Percentiles rank a stretch among this genome's conserved stretches.
Conservation (phyloP, 2,888 invertebrate species). For the Myopa tessellatipennis region DNA sequence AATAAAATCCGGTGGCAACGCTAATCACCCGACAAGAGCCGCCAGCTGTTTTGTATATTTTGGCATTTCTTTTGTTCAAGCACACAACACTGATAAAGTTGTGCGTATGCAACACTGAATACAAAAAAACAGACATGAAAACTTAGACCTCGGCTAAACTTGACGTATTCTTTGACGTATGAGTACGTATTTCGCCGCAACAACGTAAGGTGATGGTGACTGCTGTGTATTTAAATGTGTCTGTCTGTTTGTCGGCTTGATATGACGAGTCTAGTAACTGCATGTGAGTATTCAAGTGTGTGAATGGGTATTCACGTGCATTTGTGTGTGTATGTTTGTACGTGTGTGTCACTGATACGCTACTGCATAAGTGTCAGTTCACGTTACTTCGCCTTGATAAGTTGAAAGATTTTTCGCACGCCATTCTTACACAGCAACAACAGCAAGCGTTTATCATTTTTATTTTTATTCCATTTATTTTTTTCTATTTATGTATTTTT, state of each 20-base stretch:
- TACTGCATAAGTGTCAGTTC: conserved; percentile 29
- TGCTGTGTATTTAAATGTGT: background rate
- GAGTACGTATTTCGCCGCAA: background rate
- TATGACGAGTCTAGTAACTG: background rate
- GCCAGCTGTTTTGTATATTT: conserved; percentile 27
- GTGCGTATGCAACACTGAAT: conserved; percentile 27
- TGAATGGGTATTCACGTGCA: background rate
- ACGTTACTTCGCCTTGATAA: conserved; percentile 11
- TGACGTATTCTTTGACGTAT: background rate
- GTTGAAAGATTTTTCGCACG: conserved; percentile 29
- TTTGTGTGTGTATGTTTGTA: conserved; percentile 16
- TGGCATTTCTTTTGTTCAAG: background rate
- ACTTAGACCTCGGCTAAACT: conserved; percentile 5
- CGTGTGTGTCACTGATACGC: conserved; percentile 21
- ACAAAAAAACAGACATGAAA: conserved; percentile 1
- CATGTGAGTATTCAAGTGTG: background rate
- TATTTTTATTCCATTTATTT: background rate
- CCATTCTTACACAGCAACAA: conserved; percentile 13
- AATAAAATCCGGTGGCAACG: conserved; percentile 14
- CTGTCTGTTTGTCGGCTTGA: background rate
- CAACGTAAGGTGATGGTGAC: background rate
- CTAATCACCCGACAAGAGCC: background rate
- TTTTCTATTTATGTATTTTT: background rate
- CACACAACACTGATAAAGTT: conserved; percentile 30
- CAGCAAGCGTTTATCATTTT: background rate